These are phyloP conservation scores for Erythrolamprus reginae DNA, from an alignment of 2,113 vertebrate species.

Conservation along the genomic window DNA sequence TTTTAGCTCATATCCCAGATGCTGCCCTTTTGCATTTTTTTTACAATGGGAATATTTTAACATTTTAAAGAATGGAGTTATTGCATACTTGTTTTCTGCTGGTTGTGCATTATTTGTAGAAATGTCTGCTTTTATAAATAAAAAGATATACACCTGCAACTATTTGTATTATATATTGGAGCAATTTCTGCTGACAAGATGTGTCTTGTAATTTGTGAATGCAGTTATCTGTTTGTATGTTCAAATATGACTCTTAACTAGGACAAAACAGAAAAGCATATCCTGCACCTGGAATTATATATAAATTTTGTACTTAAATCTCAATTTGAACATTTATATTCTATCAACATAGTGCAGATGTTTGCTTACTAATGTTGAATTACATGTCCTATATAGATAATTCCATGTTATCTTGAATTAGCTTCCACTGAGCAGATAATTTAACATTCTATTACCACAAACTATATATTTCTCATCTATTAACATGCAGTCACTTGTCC, in stretches of 20 bases:
- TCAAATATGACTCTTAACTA: background rate
- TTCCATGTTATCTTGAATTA: background rate
- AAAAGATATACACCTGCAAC: background rate
- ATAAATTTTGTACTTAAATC: background rate
- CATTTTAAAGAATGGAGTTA: background rate
- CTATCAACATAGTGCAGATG: background rate
- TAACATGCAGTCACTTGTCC: background rate
- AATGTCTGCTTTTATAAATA: background rate
- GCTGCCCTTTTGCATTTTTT: slow-evolving; percentile 3
- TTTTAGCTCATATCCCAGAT: slow-evolving; percentile 1
- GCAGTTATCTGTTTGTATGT: background rate
- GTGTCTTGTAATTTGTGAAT: background rate
- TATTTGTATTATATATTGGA: background rate
- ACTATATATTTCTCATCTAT: background rate
- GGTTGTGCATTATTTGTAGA: background rate
- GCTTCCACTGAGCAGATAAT: background rate
- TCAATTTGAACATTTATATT: background rate
- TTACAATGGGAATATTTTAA: slow-evolving; percentile 10
- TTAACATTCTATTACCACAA: background rate
- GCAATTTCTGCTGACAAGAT: slow-evolving; percentile 4
- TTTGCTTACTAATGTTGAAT: background rate
- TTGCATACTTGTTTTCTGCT: slow-evolving; percentile 1
- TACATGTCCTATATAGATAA: background rate
- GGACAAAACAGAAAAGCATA: background rate
- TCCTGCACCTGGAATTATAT: background rate